Base-by-base conservation (phyloP, 53 echinoderm and acorn worm species). In the Holothuria scabra region DNA sequence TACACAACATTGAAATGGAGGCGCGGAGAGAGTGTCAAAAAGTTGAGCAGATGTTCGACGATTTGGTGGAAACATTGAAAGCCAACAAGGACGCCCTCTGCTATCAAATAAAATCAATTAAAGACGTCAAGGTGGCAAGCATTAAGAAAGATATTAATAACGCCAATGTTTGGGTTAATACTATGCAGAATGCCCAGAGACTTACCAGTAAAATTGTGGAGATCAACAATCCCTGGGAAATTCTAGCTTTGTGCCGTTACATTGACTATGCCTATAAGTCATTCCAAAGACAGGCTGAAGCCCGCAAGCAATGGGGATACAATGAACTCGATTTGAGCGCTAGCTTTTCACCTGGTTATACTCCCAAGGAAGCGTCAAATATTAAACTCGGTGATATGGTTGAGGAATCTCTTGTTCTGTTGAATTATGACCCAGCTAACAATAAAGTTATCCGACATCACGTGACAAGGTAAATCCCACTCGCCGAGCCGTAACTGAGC, bases 221-320 rank as follows among this genome's bases (percentile, higher is more conserved):
- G 3, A 28, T 78, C 10, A 78, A 57, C 33, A 78, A 78, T 52
- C 78, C 78, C 0, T 78, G 78, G 78, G 78, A 78, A 32, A 78
- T 78, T 57, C 19, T 78, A 14, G 56, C 78, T 21, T 25, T 78
- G 57, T 56, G 12, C 16, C 14, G 20, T 21, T 24, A 59, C 52
- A 33, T 78, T 1, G 21, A 31, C 3, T 8, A 78, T 25, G 58
- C 78, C 8, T 78, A 58, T 32, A 26, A 78, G 5, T 32, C 56
- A 4, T 32, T 46, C 21, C 78, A 59, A 21, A 19, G 21, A 2
- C 32, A 58, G 78, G 78, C 78, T 49, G 76, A 76, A 3, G 29
- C 12, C 1, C 46, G 76, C 22, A 76, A 76, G 56, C 46, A 76
- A 22, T 76, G 49, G 52, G 76, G 25, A 8, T 52, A 76, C 52